A percentile compares a stretch with the other conserved stretches of the same genome.
phyloP scores from a whole-genome alignment of 2,113 vertebrate species.

The Pygoscelis antarcticus region DNA sequence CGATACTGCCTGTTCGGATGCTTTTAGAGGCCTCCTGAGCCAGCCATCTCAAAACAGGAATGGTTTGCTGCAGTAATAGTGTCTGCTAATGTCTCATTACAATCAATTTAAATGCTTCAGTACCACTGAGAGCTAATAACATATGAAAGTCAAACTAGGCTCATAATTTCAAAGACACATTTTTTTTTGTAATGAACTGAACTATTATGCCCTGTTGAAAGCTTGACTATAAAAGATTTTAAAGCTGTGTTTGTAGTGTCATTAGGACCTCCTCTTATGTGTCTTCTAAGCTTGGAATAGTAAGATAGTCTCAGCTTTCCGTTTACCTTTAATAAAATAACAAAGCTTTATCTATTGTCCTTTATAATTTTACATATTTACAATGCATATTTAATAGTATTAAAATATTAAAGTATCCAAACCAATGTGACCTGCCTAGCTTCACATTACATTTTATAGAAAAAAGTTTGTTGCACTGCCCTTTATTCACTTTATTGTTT shows the following conservation, averaged over 20 bases:
- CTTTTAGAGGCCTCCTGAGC: constrained; percentile 35
- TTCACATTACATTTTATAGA: background rate
- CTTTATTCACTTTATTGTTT: background rate
- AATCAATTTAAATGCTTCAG: constrained; percentile 58
- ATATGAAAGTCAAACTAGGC: constrained; percentile 55
- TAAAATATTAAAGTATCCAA: background rate
- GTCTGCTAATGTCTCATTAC: constrained; percentile 55
- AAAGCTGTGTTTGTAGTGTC: background rate
- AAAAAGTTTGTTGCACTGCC: background rate
- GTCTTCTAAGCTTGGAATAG: background rate
- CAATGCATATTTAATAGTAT: background rate
- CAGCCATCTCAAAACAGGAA: constrained; percentile 18
- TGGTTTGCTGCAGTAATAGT: constrained; percentile 8
- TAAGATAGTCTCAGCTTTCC: background rate
- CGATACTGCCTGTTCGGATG: background rate
- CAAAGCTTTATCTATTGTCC: background rate
- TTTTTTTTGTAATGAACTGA: constrained; percentile 29
- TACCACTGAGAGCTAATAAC: constrained; percentile 47
- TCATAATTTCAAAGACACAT: background rate
- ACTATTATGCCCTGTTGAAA: constrained; percentile 6
- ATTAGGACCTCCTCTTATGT: background rate
- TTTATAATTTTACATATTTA: background rate
- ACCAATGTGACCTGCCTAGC: background rate
- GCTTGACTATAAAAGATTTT: background rate
- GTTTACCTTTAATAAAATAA: background rate